Base-by-base conservation (phyloP, 37 sponge, comb jelly and placozoan species). In the Bolinopsis microptera region DNA sequence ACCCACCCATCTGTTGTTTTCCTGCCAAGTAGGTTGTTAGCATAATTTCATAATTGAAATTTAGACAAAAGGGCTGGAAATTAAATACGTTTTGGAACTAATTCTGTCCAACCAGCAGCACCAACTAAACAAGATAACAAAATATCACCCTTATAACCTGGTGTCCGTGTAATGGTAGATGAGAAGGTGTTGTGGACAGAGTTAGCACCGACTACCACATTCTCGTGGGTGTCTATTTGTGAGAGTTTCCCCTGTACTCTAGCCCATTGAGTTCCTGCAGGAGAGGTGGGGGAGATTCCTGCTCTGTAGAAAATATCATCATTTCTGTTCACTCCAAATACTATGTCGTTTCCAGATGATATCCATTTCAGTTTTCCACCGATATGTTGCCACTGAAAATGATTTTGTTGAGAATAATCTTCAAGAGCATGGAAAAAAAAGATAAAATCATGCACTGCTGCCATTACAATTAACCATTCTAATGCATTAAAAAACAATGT, bases 321-420 rank as follows among this genome's bases (percentile, higher is more conserved):
- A 3, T n/a, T 28, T 8, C 31, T 72, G 75, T 72, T 72, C 5
- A 72, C 75, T 30, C 75, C 75, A 72, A 72, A n/a, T n/a, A 72
- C 75, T 5, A 72, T 72, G 31, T 28, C 75, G 3, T 24, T 5
- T 3, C 75, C 75, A 72, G 75, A 72, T n/a, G 75, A n/a, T 8
- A 72, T 72, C 75, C 75, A 72, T 28, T 72, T 72, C 22, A 72
- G 75, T 28, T 72, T 72, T 30, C 75, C 75, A 3, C 31, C 31
- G 18, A 72, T 28, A 21, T 72, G 75, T 72, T 30, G 31, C 75
- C 75, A 72, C 75, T 72, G 31, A 28, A 72, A 5, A 21, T 30
- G 68, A 22, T 67, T 67, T 67, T 67, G 68, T 67, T 67, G 68
- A 67, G 68, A 67, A 13, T 67, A 22, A 67, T 67, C 21, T 67